phyloP scores from a whole-genome alignment of 2,797 vertebrate genomes.

The Anguilla anguilla region DNA sequence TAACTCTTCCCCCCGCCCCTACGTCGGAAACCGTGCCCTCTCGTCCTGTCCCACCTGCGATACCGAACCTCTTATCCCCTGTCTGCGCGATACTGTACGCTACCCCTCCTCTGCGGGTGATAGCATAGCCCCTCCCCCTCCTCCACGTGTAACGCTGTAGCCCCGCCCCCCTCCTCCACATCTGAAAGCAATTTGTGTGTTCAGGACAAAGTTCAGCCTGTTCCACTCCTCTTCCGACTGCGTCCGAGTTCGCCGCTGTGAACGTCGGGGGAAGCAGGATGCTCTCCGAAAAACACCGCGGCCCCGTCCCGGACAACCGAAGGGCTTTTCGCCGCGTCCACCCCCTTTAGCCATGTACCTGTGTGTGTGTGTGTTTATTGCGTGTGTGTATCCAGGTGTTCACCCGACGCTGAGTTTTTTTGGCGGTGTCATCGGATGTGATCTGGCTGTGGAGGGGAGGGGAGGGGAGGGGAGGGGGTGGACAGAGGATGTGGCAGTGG shows the following conservation, averaged over 20 bases:
- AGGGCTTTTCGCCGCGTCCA: neutral
- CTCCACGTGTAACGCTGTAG: neutral
- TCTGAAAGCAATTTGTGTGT: neutral
- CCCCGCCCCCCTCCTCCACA: neutral
- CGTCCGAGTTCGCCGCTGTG: neutral
- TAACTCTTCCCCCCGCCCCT: neutral
- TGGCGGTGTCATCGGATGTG: neutral
- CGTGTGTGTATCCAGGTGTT: neutral
- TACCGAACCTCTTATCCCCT: neutral
- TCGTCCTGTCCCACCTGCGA: neutral
- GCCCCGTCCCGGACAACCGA: neutral
- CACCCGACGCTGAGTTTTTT: neutral
- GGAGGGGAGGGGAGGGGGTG: neutral
- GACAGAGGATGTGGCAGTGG: constrained; percentile 63
- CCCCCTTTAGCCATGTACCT: neutral
- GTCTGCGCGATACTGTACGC: neutral
- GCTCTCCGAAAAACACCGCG: neutral
- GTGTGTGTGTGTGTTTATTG: neutral
- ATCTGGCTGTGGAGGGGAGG: neutral
- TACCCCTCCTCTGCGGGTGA: neutral
- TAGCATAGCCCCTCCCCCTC: neutral
- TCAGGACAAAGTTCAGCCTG: constrained; percentile 6
- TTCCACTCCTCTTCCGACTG: neutral
- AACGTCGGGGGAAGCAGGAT: neutral
- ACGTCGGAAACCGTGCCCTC: neutral